Base-by-base conservation (phyloP, 2,888 invertebrate species). In the Monochamus alternatus region DNA sequence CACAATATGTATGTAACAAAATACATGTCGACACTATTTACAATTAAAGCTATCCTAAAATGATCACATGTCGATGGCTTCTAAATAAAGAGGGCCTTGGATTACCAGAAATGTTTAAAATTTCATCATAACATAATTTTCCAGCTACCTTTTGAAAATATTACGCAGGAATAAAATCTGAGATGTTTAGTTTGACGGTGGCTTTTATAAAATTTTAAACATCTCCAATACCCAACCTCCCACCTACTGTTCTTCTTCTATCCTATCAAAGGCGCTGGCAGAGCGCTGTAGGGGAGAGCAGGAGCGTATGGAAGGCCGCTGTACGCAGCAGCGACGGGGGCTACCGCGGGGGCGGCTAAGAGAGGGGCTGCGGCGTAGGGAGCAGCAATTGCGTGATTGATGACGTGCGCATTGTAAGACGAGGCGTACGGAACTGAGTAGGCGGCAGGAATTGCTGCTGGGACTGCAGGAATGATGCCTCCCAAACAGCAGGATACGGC, bases 351-450 rank as follows among this genome's bases (percentile, higher is more conserved):
- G 5, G 82, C 79, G 31, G 88, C 87, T 22, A 87, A 87, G 31
- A 89, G 82, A 32, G 89, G 84, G 43, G 89, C 87, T 12, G 88
- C 86, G 5, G 90, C 85, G 4, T 92, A 90, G 0, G 95, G 94
- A 7, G 93, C 90, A 30, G 94, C 94, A 3, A 94, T 91, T 0
- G 95, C 94, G 83, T 95, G 95, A 89, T 95, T 94, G 69, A 95
- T 90, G 30, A 93, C 90, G 83, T 94, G 94, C 0, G 94, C 94
- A 75, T 94, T 94, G 88, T 94, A 95, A n/a, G 94, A 94, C 82
- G 91, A 92, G 69, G 95, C 95, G 81, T 94, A 94, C 3, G 95
- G 94, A 1, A 94, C 93, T 3, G 94, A 90, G 71, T 91, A 91
- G 75, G 92, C 90, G 2, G 92, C 92, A 5, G 89, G 88, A 3